Conservation (phyloP, 2,113 vertebrate genomes). For the Hemiscyllium ocellatum region DNA sequence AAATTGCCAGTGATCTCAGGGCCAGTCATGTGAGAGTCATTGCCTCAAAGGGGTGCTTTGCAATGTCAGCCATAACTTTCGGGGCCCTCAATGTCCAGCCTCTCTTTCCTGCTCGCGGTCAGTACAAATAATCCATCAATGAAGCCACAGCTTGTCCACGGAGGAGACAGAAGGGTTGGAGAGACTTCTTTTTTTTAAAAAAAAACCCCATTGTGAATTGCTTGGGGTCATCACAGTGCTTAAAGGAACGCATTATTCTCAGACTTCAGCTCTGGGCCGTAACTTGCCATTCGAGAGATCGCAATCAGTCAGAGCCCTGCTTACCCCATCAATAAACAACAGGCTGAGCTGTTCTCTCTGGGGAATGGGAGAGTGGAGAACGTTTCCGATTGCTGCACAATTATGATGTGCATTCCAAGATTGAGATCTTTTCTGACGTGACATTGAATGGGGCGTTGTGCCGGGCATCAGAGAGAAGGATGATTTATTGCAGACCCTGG, state of each 20-base stretch:
- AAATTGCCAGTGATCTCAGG: too few species aligned
- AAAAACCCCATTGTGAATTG: neutral
- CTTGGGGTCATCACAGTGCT: neutral
- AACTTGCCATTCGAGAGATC: neutral
- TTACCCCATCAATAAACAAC: constrained; percentile 41
- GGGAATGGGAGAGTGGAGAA: constrained; percentile 40
- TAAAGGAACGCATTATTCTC: neutral
- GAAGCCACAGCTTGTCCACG: neutral
- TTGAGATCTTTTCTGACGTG: constrained; percentile 36
- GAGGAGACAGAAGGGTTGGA: neutral
- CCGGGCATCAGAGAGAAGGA: neutral
- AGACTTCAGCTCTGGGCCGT: neutral
- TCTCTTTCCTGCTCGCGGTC: too few species aligned
- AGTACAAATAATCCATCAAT: too few species aligned
- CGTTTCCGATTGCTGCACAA: constrained; percentile 43
- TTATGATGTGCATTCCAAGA: constrained; percentile 45
- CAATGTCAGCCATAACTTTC: too few species aligned
- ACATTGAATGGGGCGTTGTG: neutral
- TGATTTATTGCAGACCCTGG: neutral
- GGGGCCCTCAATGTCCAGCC: too few species aligned
- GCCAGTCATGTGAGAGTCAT: too few species aligned
- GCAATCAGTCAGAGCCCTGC: neutral
- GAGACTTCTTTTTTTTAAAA: neutral
- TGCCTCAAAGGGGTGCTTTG: too few species aligned
- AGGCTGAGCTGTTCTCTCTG: constrained; percentile 34